phyloP scores from a whole-genome alignment of 2,888 invertebrate species.

The Dexiosoma caninum region DNA sequence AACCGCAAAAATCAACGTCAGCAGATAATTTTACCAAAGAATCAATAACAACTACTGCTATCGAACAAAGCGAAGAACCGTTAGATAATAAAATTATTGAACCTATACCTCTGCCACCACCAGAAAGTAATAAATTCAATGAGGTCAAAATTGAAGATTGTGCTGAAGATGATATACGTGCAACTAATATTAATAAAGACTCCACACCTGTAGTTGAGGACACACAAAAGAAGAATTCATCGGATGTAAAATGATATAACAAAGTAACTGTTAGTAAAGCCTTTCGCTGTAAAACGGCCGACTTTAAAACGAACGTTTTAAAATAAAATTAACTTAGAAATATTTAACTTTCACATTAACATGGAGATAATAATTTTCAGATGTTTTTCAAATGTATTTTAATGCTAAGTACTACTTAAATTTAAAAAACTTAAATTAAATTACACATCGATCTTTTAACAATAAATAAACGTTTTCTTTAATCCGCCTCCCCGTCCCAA shows the following conservation, averaged over 20 bases:
- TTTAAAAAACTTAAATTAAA: not conserved
- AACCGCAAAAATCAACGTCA: conserved; percentile 40
- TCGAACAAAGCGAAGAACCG: conserved; percentile 60
- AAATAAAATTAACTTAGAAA: conserved; percentile 67
- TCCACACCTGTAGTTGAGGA: conserved; percentile 1
- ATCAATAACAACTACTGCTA: conserved; percentile 7
- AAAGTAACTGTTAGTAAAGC: not conserved
- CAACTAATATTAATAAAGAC: conserved; percentile 35
- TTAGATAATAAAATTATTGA: conserved; percentile 72
- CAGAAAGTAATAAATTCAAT: conserved; percentile 64
- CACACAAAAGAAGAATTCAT: conserved; percentile 10
- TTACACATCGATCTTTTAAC: not conserved
- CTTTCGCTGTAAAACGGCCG: conserved; percentile 32
- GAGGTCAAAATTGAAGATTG: conserved; percentile 57
- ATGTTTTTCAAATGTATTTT: not conserved
- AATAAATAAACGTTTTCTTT: not conserved
- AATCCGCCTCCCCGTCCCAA: too few relatives aligned
- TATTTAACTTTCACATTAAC: conserved; percentile 8
- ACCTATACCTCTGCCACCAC: conserved; percentile 75
- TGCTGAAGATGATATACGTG: conserved; percentile 58
- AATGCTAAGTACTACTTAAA: not conserved
- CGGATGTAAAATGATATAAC: conserved; percentile 64
- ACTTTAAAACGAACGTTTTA: conserved; percentile 66
- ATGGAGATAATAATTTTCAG: not conserved
- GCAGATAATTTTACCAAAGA: conserved; percentile 56